Base-by-base conservation (phyloP, 2,888 invertebrate species). In the Pristionchus exspectatus region DNA sequence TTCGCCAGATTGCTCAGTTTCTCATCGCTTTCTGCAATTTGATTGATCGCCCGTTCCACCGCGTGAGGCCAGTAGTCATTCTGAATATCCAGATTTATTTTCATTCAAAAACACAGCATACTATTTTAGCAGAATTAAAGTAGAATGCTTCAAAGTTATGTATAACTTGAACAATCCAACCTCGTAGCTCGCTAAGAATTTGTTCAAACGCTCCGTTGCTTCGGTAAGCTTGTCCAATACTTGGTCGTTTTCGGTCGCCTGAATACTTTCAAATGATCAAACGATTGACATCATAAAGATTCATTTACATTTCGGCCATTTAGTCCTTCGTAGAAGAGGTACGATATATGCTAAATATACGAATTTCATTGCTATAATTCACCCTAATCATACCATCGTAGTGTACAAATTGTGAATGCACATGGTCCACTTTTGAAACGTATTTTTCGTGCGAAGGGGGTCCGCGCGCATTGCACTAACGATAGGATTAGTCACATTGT, bases 361-460 rank as follows among this genome's bases (percentile, higher is more conserved):
- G 9, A 27, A 66, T 27, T 24, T 7, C 4, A 66, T 66, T n/a
- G 12, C 5, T n/a, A 12, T 66, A n/a, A 59, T 27, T n/a, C 12
- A 27, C 27, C 66, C 66, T 2, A 66, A 66, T 66, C 12, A 27
- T 66, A 66, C 66, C 66, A 66, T 66, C 18, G 66, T 66, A 24
- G 66, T 66, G 66, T 66, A 66, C 66, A 66, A 27, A 66, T 66
- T 66, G 66, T n/a, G 27, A 66, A 66, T 66, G 66, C 66, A 66
- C n/a, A 27, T n/a, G 27, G 66, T 66, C 66, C 66, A 66, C 27
- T 27, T 66, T 7, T n/a, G n/a, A 66, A 66, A 66, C 0, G 66
- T 66, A 27, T 24, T 27, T 27, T 24, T 66, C 66, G 66, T 66
- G 12, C 27, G 66, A 12, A 66, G 66, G 0, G 66, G 66, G 14